phyloP scores from a whole-genome alignment of 1,140 invertebrate species.

The silkworm (Bombyx mori) region ASM3026992v2 NC_085111.1:3301501-3302000 shows the following conservation, averaged over 20 bases:
- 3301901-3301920: too few species aligned
- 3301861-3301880: too few species aligned
- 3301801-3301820: too few species aligned
- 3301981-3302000: too few species aligned
- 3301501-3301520: background rate
- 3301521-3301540: background rate
- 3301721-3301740: slow-evolving; percentile 53
- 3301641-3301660: slow-evolving; percentile 26
- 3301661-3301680: slow-evolving; percentile 33
- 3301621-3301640: slow-evolving; percentile 16
- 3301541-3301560: too few species aligned
- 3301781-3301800: too few species aligned
- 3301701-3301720: slow-evolving; percentile 40
- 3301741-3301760: slow-evolving; percentile 11
- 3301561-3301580: background rate
- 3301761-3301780: background rate
- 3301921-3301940: too few species aligned
- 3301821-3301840: too few species aligned
- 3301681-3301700: slow-evolving; percentile 28
- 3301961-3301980: too few species aligned
- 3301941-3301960: too few species aligned
- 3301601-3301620: slow-evolving; percentile 20
- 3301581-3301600: slow-evolving; percentile 11
- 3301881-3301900: too few species aligned
- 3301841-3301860: too few species aligned